phyloP scores from a whole-genome alignment of 2,797 vertebrate genomes.

The Sus cebifrons region DNA sequence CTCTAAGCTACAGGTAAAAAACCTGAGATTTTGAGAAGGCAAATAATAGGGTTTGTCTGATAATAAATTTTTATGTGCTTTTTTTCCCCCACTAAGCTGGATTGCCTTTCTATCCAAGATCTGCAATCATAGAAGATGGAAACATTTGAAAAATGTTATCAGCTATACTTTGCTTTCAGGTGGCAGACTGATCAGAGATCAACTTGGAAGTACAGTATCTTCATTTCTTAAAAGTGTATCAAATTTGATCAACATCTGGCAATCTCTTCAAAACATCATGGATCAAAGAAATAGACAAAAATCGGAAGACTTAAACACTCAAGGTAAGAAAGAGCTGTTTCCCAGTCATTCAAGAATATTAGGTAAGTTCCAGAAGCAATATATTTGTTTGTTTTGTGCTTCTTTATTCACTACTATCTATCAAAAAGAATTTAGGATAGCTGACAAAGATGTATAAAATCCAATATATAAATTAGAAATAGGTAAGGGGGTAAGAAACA shows the following conservation, averaged over 20 bases:
- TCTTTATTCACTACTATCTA: conserved; percentile 14
- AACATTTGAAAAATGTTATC: conserved; percentile 26
- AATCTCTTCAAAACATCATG: conserved; percentile 45
- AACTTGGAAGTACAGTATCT: background rate
- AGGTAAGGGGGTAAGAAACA: background rate
- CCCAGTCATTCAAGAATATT: conserved; percentile 14
- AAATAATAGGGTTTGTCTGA: background rate
- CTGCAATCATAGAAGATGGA: conserved; percentile 12
- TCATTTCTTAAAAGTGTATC: background rate
- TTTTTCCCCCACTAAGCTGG: background rate
- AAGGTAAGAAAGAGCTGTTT: conserved; percentile 41
- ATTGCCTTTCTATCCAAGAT: background rate
- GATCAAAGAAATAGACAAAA: conserved; percentile 49
- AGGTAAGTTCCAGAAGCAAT: conserved; percentile 27
- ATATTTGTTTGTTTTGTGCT: conserved; percentile 10
- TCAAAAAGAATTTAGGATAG: conserved; percentile 63
- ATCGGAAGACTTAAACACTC: conserved; percentile 1
- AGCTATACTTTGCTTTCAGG: conserved; percentile 48
- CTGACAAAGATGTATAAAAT: conserved; percentile 42
- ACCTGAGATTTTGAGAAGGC: background rate
- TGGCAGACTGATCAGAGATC: conserved; percentile 10
- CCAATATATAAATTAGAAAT: conserved; percentile 58
- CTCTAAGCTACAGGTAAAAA: conserved; percentile 33
- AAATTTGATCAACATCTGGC: conserved; percentile 16
- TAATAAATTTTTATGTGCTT: background rate